Conservation (phyloP, 2,113 vertebrate species). For the Ammodytes marinus region DNA sequence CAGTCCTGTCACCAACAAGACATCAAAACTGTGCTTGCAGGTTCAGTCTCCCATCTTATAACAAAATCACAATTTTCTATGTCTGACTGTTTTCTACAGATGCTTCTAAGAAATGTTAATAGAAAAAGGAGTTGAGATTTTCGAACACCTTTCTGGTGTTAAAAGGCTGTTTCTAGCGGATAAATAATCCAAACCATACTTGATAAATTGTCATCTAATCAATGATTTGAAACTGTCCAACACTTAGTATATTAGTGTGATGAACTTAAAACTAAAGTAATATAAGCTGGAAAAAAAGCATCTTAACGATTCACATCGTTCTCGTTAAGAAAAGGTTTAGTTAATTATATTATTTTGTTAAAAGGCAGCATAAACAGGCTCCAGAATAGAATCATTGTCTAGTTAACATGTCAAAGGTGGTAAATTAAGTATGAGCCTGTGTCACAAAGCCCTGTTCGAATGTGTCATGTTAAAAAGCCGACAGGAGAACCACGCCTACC, state of each 20-base stretch:
- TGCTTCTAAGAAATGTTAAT: background rate
- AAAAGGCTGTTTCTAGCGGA: background rate
- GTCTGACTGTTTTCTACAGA: background rate
- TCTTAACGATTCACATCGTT: background rate
- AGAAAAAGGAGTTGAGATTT: background rate
- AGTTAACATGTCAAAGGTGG: background rate
- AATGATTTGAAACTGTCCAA: background rate
- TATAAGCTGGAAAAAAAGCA: background rate
- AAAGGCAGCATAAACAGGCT: background rate
- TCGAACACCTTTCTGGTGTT: background rate
- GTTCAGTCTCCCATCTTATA: background rate
- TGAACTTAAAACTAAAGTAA: background rate
- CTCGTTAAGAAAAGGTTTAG: background rate
- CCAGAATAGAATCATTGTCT: background rate
- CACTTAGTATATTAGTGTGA: background rate
- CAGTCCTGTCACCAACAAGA: background rate
- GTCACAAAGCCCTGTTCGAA: background rate
- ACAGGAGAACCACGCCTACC: slow-evolving; percentile 36
- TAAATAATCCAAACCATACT: slow-evolving; percentile 4
- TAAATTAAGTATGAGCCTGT: background rate
- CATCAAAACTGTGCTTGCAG: background rate
- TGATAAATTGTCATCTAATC: background rate
- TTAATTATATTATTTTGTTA: background rate
- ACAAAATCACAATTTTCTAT: background rate
- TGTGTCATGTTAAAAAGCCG: slow-evolving; percentile 5